Evolutionary conservation across 2,888 invertebrate species (phyloP).

Genomic region (Hylaea fasciaria): DNA sequence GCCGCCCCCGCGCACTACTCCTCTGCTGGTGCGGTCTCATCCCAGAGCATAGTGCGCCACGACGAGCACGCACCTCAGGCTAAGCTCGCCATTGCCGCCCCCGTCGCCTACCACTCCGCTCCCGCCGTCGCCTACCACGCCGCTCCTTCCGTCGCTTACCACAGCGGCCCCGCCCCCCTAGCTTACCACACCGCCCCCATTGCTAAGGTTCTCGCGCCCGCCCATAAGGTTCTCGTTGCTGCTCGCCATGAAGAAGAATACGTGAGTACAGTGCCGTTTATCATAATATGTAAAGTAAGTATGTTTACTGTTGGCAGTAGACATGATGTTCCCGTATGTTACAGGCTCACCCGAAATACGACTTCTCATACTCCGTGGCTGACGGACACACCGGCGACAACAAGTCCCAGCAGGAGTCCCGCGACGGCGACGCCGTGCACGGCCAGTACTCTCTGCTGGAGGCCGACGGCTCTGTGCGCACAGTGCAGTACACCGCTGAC

Average conservation of each 20-base stretch:
- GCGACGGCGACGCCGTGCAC: conserved; percentile 86
- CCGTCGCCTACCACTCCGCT: conserved; percentile 49
- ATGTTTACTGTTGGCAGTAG: neutral
- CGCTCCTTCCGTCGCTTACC: conserved; percentile 46
- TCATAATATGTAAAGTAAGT: neutral
- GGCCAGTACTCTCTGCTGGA: conserved; percentile 78
- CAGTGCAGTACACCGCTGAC: conserved; percentile 82
- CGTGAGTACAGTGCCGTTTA: conserved; percentile 51
- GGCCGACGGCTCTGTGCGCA: conserved; percentile 83
- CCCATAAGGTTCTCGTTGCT: conserved; percentile 54
- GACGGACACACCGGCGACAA: conserved; percentile 86
- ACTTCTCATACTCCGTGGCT: conserved; percentile 84
- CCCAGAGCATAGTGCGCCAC: conserved; percentile 66
- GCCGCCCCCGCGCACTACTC: conserved; percentile 73
- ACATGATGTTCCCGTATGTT: conserved; percentile 13
- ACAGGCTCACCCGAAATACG: conserved; percentile 85
- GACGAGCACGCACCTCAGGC: conserved; percentile 55
- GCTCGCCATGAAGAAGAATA: conserved; percentile 62
- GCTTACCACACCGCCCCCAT: conserved; percentile 56
- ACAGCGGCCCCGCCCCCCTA: conserved; percentile 40
- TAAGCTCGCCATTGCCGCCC: conserved; percentile 47
- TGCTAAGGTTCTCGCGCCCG: conserved; percentile 40
- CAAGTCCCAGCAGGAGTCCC: conserved; percentile 85
- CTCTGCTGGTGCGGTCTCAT: conserved; percentile 70
- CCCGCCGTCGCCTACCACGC: conserved; percentile 50